Evolutionary conservation across 2,888 invertebrate species (phyloP).

Genomic region (Temnothorax ravouxi): DNA sequence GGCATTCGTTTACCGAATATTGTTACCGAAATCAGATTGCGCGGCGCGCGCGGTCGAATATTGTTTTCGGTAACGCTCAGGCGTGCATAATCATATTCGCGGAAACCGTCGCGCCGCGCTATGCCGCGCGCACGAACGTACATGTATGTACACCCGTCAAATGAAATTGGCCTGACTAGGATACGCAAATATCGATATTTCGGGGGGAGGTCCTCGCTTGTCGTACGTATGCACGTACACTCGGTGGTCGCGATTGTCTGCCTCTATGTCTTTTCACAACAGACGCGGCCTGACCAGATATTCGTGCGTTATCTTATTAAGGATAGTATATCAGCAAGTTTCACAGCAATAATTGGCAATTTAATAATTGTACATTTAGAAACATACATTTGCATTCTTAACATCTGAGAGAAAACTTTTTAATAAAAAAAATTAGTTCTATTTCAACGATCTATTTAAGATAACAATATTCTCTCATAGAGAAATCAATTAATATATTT

Average conservation of each 20-base stretch:
- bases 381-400: neutral
- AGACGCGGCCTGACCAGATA: neutral
- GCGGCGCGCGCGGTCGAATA: constrained; percentile 55
- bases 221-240: neutral
- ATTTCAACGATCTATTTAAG: neutral
- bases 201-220: neutral
- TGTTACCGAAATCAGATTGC: constrained; percentile 69
- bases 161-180: constrained; percentile 66
- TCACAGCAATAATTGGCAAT: neutral
- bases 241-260: neutral
- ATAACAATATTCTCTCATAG: neutral
- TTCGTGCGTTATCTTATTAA: neutral
- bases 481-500: neutral
- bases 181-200: constrained; percentile 58
- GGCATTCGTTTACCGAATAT: constrained; percentile 70
- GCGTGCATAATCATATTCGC: constrained; percentile 66
- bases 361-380: neutral
- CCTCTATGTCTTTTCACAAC: neutral
- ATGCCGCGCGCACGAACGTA: constrained; percentile 34
- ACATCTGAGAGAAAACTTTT: neutral
- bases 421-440: neutral
- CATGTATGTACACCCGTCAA: constrained; percentile 45
- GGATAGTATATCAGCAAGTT: neutral
- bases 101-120: constrained; percentile 34
- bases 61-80: constrained; percentile 67